phyloP scores from a whole-genome alignment of 1,140 invertebrate genomes.

The Diachasma alloeum region DNA sequence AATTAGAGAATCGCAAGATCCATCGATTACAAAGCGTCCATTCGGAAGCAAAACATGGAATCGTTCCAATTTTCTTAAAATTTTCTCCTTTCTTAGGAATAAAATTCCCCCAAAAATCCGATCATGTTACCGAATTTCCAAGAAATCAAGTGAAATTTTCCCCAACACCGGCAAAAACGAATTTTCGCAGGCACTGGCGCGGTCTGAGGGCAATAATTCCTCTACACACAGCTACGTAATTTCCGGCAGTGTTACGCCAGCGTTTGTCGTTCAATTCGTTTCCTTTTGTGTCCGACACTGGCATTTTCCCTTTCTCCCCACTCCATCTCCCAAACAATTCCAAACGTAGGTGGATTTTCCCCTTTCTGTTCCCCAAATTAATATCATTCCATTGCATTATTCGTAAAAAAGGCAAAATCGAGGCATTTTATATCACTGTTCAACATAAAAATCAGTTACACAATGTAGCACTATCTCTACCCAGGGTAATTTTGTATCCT shows the following conservation, averaged over 20 bases:
- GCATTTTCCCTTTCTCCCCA: background rate
- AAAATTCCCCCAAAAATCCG: too few species aligned
- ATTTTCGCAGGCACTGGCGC: conserved; percentile 25
- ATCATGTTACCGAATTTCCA: background rate
- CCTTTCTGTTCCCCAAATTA: background rate
- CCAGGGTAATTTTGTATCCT: background rate
- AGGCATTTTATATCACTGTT: background rate
- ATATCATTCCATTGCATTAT: background rate
- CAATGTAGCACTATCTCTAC: background rate
- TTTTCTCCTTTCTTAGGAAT: too few species aligned
- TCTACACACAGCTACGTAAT: conserved; percentile 23
- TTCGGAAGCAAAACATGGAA: too few species aligned
- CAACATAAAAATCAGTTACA: conserved; percentile 10
- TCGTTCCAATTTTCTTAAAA: too few species aligned
- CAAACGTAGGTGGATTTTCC: background rate
- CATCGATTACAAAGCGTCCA: too few species aligned
- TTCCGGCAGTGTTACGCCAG: conserved; percentile 27
- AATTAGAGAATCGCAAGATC: too few species aligned
- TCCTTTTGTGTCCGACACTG: conserved; percentile 14
- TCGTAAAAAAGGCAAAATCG: background rate
- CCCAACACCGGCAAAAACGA: conserved; percentile 5
- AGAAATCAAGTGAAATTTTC: background rate
- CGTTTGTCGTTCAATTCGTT: conserved; percentile 29
- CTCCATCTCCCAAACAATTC: background rate
- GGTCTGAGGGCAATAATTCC: conserved; percentile 26